Evolutionary conservation across 2,113 vertebrate genomes (phyloP).

Genomic region (Monarcha castaneiventris): DNA sequence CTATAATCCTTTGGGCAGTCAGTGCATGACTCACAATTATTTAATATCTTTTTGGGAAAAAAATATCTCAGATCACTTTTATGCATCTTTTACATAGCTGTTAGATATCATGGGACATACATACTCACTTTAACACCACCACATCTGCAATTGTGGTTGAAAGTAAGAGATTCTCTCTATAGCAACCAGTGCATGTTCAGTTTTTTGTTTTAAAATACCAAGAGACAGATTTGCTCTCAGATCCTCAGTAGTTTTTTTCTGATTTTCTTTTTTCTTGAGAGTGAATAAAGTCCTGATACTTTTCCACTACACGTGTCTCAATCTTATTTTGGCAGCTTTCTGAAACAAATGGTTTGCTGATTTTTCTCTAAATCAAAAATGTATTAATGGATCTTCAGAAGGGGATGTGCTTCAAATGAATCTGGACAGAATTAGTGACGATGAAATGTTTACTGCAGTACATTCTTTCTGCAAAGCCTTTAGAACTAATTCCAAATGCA

Average conservation of each 20-base stretch:
- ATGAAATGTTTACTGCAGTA: constrained; percentile 44
- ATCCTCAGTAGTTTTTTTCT: neutral
- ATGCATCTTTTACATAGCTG: constrained; percentile 5
- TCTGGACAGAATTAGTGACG: constrained; percentile 60
- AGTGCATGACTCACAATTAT: neutral
- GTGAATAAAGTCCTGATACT: neutral
- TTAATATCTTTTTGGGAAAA: neutral
- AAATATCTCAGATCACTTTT: neutral
- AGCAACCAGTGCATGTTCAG: neutral
- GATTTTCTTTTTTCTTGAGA: neutral
- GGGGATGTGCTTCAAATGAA: neutral
- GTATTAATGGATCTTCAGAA: constrained; percentile 9
- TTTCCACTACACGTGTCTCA: neutral
- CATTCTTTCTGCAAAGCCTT: constrained; percentile 35
- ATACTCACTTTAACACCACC: neutral
- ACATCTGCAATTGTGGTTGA: constrained; percentile 53
- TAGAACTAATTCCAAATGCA: constrained; percentile 65
- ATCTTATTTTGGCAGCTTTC: constrained; percentile 5
- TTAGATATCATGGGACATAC: neutral
- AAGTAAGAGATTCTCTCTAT: constrained; percentile 57
- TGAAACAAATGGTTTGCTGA: constrained; percentile 1
- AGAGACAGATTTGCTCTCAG: constrained; percentile 23
- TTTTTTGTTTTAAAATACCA: constrained; percentile 3
- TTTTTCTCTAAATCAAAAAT: constrained; percentile 10
- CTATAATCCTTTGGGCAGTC: constrained; percentile 1